These are phyloP conservation scores for Drosophila lutescens DNA, from an alignment of 2,888 invertebrate species.

Conservation along the genomic window DNA sequence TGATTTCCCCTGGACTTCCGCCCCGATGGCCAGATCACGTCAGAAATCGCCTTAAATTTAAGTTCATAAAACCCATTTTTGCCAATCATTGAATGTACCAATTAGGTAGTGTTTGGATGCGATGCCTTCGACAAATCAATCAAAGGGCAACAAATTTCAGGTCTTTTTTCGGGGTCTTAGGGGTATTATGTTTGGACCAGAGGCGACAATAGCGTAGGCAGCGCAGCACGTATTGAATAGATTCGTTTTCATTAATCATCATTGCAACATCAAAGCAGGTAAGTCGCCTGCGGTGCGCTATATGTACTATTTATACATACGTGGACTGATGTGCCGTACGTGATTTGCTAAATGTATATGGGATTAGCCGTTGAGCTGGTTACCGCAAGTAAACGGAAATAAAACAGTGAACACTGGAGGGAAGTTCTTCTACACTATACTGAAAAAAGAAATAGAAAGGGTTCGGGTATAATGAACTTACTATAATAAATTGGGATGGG, in stretches of 20 bases:
- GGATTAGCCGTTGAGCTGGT: slow-evolving; percentile 59
- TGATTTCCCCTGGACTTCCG: slow-evolving; percentile 14
- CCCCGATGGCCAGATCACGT: slow-evolving; percentile 8
- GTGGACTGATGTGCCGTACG: slow-evolving; percentile 48
- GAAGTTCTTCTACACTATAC: neutral
- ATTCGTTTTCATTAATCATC: slow-evolving; percentile 71
- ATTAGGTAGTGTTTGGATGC: slow-evolving; percentile 62
- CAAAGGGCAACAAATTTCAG: slow-evolving; percentile 51
- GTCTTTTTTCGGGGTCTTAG: slow-evolving; percentile 29
- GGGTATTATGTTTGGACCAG: slow-evolving; percentile 45
- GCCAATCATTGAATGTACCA: slow-evolving; percentile 76
- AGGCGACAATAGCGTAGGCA: slow-evolving; percentile 25
- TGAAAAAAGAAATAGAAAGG: slow-evolving; percentile 4
- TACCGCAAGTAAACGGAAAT: slow-evolving; percentile 53
- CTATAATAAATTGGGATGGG: too few relatives aligned
- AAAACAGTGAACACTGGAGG: slow-evolving; percentile 27
- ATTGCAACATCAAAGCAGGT: slow-evolving; percentile 39
- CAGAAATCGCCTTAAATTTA: slow-evolving; percentile 64
- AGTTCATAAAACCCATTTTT: slow-evolving; percentile 50
- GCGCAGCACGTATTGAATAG: slow-evolving; percentile 50
- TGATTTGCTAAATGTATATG: slow-evolving; percentile 67
- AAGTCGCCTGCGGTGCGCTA: slow-evolving; percentile 24
- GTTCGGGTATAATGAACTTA: slow-evolving; percentile 18
- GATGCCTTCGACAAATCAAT: slow-evolving; percentile 67
- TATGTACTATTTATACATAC: neutral